Evolutionary conservation across 2,113 vertebrate genomes (phyloP), one percentile per base, ranked within the genome.

Genomic region (Callorhinus ursinus): DNA sequence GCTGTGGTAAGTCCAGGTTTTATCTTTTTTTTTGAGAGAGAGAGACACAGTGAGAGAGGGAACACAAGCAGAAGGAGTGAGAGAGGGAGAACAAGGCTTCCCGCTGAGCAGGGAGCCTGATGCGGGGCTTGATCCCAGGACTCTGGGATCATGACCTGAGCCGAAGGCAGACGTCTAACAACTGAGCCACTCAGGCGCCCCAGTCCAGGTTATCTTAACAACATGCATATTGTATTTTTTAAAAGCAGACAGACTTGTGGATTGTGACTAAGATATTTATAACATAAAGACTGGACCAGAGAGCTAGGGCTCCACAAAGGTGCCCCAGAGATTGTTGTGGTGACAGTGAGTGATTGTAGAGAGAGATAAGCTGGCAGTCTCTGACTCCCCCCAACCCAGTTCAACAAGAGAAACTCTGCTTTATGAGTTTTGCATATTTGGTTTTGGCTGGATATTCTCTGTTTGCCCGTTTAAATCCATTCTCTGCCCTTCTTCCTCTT

Each of bases 191-290:
- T 8, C 46, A 46, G 46, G 46, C 8, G 46, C 46, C 46, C 46
- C 46, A 67, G 11, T 95, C 36, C 42, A 76, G 28, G 22, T 63
- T 74, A 88, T 81, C 72, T 65, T 88, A 63, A 19, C 31, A 84
- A 92, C 69, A 90, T 26, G 6, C 9, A 13, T 42, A 72, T 71
- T 16, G 12, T 77, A 22, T 51, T 84, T 90, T 86, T 93, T 36
- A n/a, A 96, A 76, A 96, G 36, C 85, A 88, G 74, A 93, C 13
- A 88, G 57, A 57, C 8, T 3, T 90, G 39, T 84, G 61, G 59
- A 86, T 84, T 81, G 16, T 91, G 33, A 76, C 51, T 61, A 12
- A 93, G 65, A 33, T 59, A 93, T 93, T 88, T 89, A 76, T 71
- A 92, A 82, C 53, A 39, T 49, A 71, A 80, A 28, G 7, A 74